phyloP scores from a whole-genome alignment of 2,888 invertebrate genomes.

The Acleris laterana region DNA sequence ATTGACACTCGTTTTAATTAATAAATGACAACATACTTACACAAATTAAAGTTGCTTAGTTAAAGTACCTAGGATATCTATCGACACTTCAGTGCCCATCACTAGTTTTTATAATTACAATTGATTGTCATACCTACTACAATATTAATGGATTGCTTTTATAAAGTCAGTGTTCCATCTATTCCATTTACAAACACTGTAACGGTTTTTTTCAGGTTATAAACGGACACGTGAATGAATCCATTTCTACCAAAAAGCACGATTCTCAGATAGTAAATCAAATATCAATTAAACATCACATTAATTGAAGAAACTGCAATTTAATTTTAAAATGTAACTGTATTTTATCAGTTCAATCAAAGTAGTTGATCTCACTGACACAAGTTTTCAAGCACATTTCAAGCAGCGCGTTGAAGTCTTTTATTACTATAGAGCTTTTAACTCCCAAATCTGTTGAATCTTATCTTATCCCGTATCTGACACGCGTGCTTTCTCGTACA shows the following conservation, averaged over 20 bases:
- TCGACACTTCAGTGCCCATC: no score
- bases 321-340: neutral
- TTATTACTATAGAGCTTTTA: conserved; percentile 58
- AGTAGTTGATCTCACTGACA: conserved; percentile 24
- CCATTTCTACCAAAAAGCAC: neutral
- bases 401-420: conserved; percentile 75
- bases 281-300: neutral
- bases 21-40: no score
- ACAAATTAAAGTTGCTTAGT: no score
- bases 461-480: conserved; percentile 17
- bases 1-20: no score
- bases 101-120: no score
- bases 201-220: conserved; percentile 2
- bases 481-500: conserved; percentile 1
- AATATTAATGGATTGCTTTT: no score
- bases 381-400: conserved; percentile 37
- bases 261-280: neutral
- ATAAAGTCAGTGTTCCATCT: no score
- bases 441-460: conserved; percentile 28
- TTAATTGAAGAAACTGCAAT: neutral
- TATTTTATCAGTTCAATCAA: conserved; percentile 21
- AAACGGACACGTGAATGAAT: neutral
- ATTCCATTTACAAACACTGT: neutral
- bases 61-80: no score
- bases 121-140: no score